A percentile compares a stretch with the other conserved stretches of the same genome.
Evolutionary conservation across 2,113 vertebrate species (phyloP).

Genomic region (Rostratula benghalensis): DNA sequence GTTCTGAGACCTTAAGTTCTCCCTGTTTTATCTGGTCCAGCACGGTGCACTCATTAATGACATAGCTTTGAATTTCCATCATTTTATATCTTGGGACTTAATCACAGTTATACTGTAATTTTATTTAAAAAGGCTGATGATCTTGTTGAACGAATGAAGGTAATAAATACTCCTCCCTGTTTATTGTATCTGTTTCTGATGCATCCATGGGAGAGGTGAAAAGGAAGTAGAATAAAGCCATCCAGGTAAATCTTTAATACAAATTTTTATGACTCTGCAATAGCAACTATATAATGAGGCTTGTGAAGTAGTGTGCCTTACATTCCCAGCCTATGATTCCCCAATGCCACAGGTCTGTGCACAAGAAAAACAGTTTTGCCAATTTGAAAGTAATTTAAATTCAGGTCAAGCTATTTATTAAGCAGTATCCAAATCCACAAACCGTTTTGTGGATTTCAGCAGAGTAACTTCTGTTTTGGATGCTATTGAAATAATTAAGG

Average conservation of each 20-base stretch:
- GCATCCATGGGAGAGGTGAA: background rate
- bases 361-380: background rate
- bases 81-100: background rate
- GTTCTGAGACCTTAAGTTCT: background rate
- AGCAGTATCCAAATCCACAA: background rate
- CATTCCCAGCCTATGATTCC: background rate
- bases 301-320: background rate
- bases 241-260: conserved; percentile 2
- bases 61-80: background rate
- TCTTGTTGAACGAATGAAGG: conserved; percentile 35
- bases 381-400: background rate
- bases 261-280: background rate
- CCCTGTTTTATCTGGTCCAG: background rate
- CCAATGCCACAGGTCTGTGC: background rate
- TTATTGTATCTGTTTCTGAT: conserved; percentile 17
- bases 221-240: background rate
- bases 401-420: background rate
- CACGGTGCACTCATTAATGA: background rate
- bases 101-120: background rate
- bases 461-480: background rate
- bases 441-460: background rate
- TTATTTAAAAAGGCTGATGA: conserved; percentile 1
- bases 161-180: conserved; percentile 44
- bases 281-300: background rate
- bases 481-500: background rate